These are phyloP conservation scores for Andricus curvator DNA, from an alignment of 2,888 invertebrate species.

Conservation along the genomic window DNA sequence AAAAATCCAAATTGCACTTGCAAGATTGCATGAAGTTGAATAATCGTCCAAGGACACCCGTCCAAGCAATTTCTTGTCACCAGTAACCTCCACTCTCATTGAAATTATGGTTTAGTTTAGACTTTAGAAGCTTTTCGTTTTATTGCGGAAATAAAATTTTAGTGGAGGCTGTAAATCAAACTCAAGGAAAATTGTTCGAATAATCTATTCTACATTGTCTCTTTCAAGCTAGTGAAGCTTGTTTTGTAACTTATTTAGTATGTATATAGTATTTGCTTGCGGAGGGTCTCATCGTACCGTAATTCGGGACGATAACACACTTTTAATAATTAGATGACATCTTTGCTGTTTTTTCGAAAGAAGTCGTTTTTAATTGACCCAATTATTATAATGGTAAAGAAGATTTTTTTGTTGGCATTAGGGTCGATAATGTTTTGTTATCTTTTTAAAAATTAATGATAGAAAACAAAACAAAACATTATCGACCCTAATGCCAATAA, in stretches of 20 bases:
- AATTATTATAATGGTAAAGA: too few species aligned
- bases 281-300: too few species aligned
- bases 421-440: too few species aligned
- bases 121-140: not conserved
- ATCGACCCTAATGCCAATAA: too few species aligned
- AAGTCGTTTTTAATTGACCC: too few species aligned
- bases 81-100: not conserved
- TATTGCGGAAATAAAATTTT: conserved; percentile 16
- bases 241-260: too few species aligned
- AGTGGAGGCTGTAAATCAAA: not conserved
- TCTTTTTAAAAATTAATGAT: too few species aligned
- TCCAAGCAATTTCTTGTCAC: conserved; percentile 1
- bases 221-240: not conserved
- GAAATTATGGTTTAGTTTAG: not conserved
- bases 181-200: not conserved
- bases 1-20: conserved; percentile 17
- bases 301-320: too few species aligned
- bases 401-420: too few species aligned
- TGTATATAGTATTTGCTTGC: not conserved
- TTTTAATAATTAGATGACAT: too few species aligned
- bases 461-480: too few species aligned
- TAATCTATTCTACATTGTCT: not conserved
- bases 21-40: conserved; percentile 27
- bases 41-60: not conserved
- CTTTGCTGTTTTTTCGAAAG: too few species aligned